A percentile compares a stretch with the other conserved stretches of the same genome.
phyloP scores from a whole-genome alignment of 2,888 invertebrate genomes.

The Cataglyphis cursor region DNA sequence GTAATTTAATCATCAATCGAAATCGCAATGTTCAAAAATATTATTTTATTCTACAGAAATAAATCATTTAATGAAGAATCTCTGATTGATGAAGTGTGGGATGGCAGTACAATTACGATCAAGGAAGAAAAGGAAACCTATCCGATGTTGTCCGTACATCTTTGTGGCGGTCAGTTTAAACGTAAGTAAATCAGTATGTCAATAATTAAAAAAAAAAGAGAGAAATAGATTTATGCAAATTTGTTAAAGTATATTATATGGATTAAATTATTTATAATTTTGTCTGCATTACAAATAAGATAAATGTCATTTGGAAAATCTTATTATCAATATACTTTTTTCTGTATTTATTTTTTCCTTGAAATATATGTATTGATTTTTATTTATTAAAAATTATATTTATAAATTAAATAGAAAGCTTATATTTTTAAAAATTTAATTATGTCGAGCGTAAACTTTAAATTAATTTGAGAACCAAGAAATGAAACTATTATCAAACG shows the following conservation, averaged over 20 bases:
- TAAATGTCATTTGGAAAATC: not conserved
- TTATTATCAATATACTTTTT: not conserved
- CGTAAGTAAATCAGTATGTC: constrained; percentile 77
- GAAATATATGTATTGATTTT: too few species aligned
- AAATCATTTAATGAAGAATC: constrained; percentile 77
- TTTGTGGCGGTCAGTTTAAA: constrained; percentile 86
- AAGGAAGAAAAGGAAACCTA: constrained; percentile 82
- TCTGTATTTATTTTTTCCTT: not conserved
- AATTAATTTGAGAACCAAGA: too few species aligned
- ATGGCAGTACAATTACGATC: constrained; percentile 78
- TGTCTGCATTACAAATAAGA: not conserved
- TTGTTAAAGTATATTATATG: not conserved
- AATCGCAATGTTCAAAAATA: not conserved
- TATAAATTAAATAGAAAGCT: too few species aligned
- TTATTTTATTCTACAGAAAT: constrained; percentile 73
- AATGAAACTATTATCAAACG: too few species aligned
- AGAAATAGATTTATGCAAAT: not conserved
- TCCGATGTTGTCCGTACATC: constrained; percentile 85
- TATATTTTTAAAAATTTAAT: not conserved
- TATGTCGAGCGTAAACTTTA: not conserved
- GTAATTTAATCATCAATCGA: not conserved
- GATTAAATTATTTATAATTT: not conserved
- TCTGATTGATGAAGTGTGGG: constrained; percentile 81
- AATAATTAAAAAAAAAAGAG: not conserved
- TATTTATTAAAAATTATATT: too few species aligned